These are phyloP conservation scores for Spatula clypeata DNA, from an alignment of 2,797 vertebrate genomes.

Conservation along the genomic window DNA sequence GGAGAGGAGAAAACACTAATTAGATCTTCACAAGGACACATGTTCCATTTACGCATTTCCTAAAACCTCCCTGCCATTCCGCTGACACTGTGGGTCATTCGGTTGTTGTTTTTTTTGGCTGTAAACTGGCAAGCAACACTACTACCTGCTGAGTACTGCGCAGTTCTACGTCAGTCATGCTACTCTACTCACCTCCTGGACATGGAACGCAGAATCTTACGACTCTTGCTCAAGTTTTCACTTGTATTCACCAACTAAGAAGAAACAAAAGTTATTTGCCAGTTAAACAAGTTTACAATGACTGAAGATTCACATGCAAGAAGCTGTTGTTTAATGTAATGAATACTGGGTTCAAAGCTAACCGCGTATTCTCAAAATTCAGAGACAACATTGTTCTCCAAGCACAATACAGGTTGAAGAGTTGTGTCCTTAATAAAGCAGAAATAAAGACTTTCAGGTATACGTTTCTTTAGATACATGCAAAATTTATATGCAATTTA, in stretches of 20 bases:
- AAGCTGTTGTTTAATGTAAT: background rate
- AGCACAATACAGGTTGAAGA: background rate
- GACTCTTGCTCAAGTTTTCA: conserved; percentile 94
- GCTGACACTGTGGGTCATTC: fast-evolving
- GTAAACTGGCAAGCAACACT: background rate
- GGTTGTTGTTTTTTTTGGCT: background rate
- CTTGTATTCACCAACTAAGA: conserved; percentile 92
- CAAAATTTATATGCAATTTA: background rate
- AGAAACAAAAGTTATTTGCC: conserved; percentile 11
- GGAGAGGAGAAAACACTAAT: background rate
- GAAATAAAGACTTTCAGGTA: background rate
- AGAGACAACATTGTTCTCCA: background rate
- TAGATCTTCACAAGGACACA: background rate
- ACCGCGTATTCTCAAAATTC: background rate
- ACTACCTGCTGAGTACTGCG: fast-evolving
- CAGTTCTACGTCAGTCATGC: background rate
- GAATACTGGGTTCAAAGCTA: background rate
- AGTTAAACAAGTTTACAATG: background rate
- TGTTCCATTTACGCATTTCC: background rate
- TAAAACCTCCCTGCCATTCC: background rate
- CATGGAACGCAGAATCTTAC: conserved; percentile 94
- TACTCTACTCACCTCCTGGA: conserved; percentile 92
- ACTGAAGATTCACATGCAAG: background rate
- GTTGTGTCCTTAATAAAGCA: background rate
- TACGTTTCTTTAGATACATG: background rate